Evolutionary conservation across 37 sponge, comb jelly and placozoan species (phyloP), one percentile per base, ranked within the genome.

Genomic region (Diacarnus erythraeanus): DNA sequence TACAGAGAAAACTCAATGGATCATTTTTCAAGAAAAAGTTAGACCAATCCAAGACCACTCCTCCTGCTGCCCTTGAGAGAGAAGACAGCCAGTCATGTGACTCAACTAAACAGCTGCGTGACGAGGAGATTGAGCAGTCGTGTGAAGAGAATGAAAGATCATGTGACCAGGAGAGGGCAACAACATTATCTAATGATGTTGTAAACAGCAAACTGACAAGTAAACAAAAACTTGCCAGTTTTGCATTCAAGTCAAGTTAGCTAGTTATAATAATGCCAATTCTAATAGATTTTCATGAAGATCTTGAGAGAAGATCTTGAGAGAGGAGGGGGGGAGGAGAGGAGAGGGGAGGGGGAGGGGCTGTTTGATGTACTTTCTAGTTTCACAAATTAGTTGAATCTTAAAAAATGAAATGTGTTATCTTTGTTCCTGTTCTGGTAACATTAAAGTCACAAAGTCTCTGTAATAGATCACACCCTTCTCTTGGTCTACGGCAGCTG

Each of bases 401-500:
- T 47, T 47, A 12, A 6, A 15, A 47, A 12, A 47, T 15, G 6
- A 12, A 12, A 12, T 47, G 6, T 47, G 12, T 30, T 26, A 71
- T 6, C 9, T 67, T 75, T 66, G 76, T 38, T 78, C 67, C 23
- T 84, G 77, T 36, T 94, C 91, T 39, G 75, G 71, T 56, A 90
- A 18, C 88, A 94, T 90, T 1, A 79, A 44, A 18, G 87, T 72
- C 1, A 90, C 94, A 90, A 80, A 91, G 71, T 96, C 91, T 58
- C 77, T 80, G 56, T 93, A 93, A 20, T 68, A 75, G 20, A 96
- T 56, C 2, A 81, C 74, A 36, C 69, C 84, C 76, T 77, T 86
- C 63, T 90, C 91, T 21, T 60, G 86, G 54, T 92, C 93, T 0
- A 97, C 84, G 21, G 97, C 91, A 27, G 94, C 97, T 71, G 82